phyloP scores from a whole-genome alignment of 2,797 vertebrate genomes.

The Protonibea diacanthus region DNA sequence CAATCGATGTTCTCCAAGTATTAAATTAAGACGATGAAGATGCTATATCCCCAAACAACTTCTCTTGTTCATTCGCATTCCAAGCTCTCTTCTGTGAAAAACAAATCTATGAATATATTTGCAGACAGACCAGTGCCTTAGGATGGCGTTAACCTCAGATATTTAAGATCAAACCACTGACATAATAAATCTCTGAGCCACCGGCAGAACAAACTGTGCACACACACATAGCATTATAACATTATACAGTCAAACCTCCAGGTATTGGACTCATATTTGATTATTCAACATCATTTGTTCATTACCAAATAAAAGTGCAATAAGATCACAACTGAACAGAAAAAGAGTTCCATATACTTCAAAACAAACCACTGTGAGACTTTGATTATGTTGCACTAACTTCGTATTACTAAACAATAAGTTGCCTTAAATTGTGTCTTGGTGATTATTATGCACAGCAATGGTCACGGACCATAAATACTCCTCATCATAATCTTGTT shows the following conservation, averaged over 20 bases:
- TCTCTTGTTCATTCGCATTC: conserved; percentile 13
- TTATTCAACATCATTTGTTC: conserved; percentile 2
- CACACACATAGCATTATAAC: neutral
- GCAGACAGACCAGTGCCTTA: neutral
- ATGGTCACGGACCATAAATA: conserved; percentile 5
- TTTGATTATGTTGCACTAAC: neutral
- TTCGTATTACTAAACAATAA: neutral
- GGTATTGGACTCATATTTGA: neutral
- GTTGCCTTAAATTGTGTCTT: neutral
- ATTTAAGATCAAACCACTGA: conserved; percentile 24
- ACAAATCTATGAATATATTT: conserved; percentile 38
- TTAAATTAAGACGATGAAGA: conserved; percentile 66
- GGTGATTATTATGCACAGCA: conserved; percentile 37
- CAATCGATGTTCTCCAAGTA: conserved; percentile 47
- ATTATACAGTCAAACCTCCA: neutral
- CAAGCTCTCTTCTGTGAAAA: conserved; percentile 7
- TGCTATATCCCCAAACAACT: conserved; percentile 16
- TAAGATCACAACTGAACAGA: neutral
- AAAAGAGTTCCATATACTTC: neutral
- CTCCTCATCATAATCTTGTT: conserved; percentile 49
- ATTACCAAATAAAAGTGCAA: neutral
- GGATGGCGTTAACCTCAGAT: conserved; percentile 17
- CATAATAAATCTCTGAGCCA: neutral
- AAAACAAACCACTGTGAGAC: neutral
- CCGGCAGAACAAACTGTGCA: neutral